A percentile compares a stretch with the other conserved stretches of the same genome.
These are phyloP conservation scores for Dromius quadrimaculatus DNA, from an alignment of 2,888 invertebrate species.

Conservation along the genomic window DNA sequence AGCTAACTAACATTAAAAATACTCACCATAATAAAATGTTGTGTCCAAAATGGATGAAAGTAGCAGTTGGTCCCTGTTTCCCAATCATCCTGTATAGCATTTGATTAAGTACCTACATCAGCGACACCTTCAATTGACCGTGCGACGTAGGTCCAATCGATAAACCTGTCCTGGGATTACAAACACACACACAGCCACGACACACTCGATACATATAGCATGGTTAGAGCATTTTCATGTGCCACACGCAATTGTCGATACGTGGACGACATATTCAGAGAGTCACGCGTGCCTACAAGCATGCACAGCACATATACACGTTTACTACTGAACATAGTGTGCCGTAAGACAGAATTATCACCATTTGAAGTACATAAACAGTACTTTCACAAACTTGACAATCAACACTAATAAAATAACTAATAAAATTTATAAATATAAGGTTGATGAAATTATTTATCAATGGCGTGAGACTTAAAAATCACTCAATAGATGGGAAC, in stretches of 20 bases:
- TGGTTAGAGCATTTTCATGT: slow-evolving; percentile 24
- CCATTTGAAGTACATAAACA: not conserved
- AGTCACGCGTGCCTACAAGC: slow-evolving; percentile 29
- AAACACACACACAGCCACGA: too few relatives aligned
- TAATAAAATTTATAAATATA: too few relatives aligned
- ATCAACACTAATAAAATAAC: too few relatives aligned
- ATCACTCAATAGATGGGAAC: too few relatives aligned
- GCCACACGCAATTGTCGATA: slow-evolving; percentile 18
- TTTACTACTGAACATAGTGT: not conserved
- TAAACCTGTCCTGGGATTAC: too few relatives aligned
- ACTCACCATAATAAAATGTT: too few relatives aligned
- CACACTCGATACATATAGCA: slow-evolving; percentile 4
- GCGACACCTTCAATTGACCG: not conserved
- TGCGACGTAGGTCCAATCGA: not conserved
- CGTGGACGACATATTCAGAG: slow-evolving; percentile 38
- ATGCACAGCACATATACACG: slow-evolving; percentile 17
- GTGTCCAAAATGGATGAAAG: too few relatives aligned
- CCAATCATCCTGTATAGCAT: too few relatives aligned
- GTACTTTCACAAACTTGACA: not conserved
- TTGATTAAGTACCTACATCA: not conserved
- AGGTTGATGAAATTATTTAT: too few relatives aligned
- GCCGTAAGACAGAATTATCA: too few relatives aligned
- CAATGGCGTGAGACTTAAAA: too few relatives aligned
- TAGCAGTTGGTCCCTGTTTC: not conserved
- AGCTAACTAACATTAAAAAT: too few relatives aligned